These are phyloP conservation scores for Aphodius sticticus DNA, from an alignment of 2,888 invertebrate species.

Conservation along the genomic window DNA sequence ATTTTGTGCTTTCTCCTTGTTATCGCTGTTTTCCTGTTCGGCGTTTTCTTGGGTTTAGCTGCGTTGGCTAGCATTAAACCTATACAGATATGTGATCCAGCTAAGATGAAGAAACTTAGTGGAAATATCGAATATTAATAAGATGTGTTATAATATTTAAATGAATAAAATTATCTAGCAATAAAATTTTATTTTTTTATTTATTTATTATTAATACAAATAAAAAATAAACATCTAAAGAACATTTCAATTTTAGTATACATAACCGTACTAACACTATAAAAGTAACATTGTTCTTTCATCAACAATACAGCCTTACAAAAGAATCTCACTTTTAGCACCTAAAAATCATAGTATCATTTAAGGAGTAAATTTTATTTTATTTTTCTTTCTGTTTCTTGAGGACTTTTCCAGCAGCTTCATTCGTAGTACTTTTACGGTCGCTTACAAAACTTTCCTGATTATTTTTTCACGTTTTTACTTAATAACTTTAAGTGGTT, in stretches of 20 bases:
- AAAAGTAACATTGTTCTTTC: too few relatives aligned
- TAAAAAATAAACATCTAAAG: not conserved
- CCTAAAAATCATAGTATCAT: not conserved
- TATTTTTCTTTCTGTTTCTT: too few relatives aligned
- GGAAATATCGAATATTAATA: not conserved
- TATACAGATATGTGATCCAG: constrained; percentile 53
- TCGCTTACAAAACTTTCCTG: too few relatives aligned
- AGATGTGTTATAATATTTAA: not conserved
- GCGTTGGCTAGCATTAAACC: constrained; percentile 79
- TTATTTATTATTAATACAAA: not conserved
- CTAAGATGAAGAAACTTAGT: not conserved
- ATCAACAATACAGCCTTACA: too few relatives aligned
- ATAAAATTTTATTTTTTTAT: not conserved
- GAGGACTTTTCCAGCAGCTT: constrained; percentile 63
- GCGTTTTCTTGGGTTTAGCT: constrained; percentile 68
- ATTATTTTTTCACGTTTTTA: constrained; percentile 24
- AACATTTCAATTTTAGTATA: not conserved
- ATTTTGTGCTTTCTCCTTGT: constrained; percentile 65
- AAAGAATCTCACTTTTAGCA: not conserved
- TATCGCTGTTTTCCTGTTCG: not conserved
- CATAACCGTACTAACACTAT: not conserved
- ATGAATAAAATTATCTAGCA: not conserved
- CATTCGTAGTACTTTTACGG: constrained; percentile 55
- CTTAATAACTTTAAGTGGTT: constrained; percentile 27
- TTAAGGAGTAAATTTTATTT: too few relatives aligned